Percentiles rank a stretch among this genome's conserved stretches.
Evolutionary conservation across 1,140 invertebrate species (phyloP).

Genomic region (Ips nitidus): DNA sequence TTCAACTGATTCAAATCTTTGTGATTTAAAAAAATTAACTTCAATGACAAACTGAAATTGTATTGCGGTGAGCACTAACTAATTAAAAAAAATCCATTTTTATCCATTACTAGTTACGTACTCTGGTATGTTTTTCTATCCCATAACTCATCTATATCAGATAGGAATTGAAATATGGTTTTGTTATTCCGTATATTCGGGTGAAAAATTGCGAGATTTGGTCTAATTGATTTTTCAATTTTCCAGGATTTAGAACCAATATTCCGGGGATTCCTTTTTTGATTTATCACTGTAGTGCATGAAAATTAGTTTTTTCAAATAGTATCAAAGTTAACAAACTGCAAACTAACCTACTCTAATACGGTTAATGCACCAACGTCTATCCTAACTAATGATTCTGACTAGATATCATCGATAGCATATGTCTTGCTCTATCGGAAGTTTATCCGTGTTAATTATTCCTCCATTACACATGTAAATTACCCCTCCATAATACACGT

Average conservation of each 20-base stretch:
- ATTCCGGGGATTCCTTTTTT: neutral
- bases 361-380: no score
- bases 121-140: neutral
- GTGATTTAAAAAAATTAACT: no score
- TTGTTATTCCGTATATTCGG: neutral
- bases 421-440: neutral
- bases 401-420: neutral
- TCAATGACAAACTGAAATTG: no score
- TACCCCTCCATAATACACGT: neutral
- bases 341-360: no score
- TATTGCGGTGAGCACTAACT: no score
- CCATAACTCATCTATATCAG: neutral
- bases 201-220: slow-evolving; percentile 1
- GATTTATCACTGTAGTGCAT: neutral
- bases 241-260: slow-evolving; percentile 1
- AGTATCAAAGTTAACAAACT: no score
- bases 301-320: no score
- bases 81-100: no score
- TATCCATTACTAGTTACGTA: no score
- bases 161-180: neutral
- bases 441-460: neutral
- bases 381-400: no score
- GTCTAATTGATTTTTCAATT: slow-evolving; percentile 5
- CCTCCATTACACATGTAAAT: slow-evolving; percentile 1
- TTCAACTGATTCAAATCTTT: neutral